Evolutionary conservation across 2,888 invertebrate species (phyloP).

Genomic region (Acronicta psi): DNA sequence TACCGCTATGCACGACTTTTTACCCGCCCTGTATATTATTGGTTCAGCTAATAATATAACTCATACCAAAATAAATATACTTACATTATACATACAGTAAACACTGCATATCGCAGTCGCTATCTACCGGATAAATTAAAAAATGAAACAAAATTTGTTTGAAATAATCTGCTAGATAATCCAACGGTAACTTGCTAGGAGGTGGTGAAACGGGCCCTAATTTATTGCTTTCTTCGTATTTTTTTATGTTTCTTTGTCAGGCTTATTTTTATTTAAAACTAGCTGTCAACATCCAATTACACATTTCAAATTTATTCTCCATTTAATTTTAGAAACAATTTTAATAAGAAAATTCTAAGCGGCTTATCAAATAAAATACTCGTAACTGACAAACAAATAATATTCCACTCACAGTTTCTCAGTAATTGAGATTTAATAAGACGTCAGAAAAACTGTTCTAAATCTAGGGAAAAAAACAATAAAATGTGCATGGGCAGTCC

Average conservation of each 20-base stretch:
- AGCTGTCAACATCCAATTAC: conserved; percentile 9
- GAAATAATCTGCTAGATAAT: too few relatives aligned
- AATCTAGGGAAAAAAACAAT: conserved; percentile 38
- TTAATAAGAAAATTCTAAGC: neutral
- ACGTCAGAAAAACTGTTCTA: conserved; percentile 30
- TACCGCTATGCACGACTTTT: too few relatives aligned
- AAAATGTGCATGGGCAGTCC: conserved; percentile 47
- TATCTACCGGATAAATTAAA: too few relatives aligned
- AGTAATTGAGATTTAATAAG: conserved; percentile 30
- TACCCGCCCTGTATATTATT: too few relatives aligned
- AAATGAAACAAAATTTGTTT: too few relatives aligned
- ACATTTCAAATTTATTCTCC: neutral
- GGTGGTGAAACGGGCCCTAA: too few relatives aligned
- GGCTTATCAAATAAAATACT: conserved; percentile 4
- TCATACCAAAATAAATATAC: too few relatives aligned
- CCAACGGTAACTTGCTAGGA: too few relatives aligned
- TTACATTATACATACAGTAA: too few relatives aligned
- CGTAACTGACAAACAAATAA: conserved; percentile 22
- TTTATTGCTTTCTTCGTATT: neutral
- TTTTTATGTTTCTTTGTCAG: conserved; percentile 6
- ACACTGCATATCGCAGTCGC: too few relatives aligned
- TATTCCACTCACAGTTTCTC: conserved; percentile 21
- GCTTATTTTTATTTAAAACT: conserved; percentile 1
- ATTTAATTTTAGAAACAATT: conserved; percentile 2
- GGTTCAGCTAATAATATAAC: too few relatives aligned